A percentile compares a stretch with the other conserved stretches of the same genome.
phyloP scores from a whole-genome alignment of 2,888 invertebrate species.

The Mesopsocus fuscifrons region DNA sequence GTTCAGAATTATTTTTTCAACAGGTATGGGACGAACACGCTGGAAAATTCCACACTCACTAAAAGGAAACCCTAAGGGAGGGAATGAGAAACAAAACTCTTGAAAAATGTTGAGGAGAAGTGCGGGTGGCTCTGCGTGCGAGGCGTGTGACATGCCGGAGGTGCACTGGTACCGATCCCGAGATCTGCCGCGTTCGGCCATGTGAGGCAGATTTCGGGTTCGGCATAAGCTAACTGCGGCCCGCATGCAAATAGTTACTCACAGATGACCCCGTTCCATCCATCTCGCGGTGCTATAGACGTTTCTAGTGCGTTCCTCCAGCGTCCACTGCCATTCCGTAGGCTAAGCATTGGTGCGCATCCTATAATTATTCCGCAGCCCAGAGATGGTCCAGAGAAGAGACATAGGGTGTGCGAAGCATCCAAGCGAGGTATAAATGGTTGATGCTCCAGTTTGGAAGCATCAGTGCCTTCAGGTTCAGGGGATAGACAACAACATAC shows the following conservation, averaged over 20 bases:
- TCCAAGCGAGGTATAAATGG: not conserved
- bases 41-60: no score
- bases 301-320: not conserved
- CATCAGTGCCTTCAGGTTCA: slow-evolving; percentile 7
- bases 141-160: no score
- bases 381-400: not conserved
- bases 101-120: no score
- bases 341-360: not conserved
- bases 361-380: not conserved
- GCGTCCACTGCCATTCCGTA: not conserved
- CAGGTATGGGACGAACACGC: no score
- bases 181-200: no score
- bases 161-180: no score
- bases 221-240: no score
- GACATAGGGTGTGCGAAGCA: not conserved
- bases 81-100: no score
- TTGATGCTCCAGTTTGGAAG: slow-evolving; percentile 5
- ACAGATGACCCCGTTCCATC: slow-evolving; percentile 8
- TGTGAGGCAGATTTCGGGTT: no score
- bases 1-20: no score
- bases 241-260: not conserved
- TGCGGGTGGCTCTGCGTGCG: no score
- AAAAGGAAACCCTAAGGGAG: no score
- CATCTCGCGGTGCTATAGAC: slow-evolving; percentile 1
- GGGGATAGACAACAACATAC: not conserved